These are phyloP conservation scores for Larimichthys crocea DNA, from an alignment of 2,113 vertebrate genomes.

Conservation along the genomic window DNA sequence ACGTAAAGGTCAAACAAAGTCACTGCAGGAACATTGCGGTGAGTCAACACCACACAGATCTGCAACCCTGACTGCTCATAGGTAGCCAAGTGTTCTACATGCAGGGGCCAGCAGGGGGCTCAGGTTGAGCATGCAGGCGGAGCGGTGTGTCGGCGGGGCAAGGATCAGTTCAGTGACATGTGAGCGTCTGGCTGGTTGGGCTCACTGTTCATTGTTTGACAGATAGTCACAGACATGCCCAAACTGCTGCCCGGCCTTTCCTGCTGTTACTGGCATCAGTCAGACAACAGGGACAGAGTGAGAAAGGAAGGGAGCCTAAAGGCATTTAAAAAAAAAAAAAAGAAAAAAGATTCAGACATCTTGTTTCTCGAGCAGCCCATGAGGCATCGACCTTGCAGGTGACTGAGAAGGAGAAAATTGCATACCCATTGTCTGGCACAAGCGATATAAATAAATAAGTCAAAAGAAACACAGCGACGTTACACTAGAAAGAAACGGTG, in stretches of 20 bases:
- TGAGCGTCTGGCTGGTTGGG: conserved; percentile 52
- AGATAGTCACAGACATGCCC: conserved; percentile 59
- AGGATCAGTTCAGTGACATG: conserved; percentile 57
- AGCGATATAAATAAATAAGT: conserved; percentile 33
- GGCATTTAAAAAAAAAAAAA: conserved; percentile 53
- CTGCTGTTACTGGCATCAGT: conserved; percentile 54
- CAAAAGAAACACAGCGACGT: conserved; percentile 22
- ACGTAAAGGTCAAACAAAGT: conserved; percentile 49
- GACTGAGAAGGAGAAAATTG: conserved; percentile 61
- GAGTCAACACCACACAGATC: conserved; percentile 23
- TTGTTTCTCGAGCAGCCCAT: conserved; percentile 42
- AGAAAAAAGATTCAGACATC: conserved; percentile 36
- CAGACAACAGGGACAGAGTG: conserved; percentile 26
- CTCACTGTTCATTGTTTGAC: conserved; percentile 63
- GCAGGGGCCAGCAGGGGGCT: conserved; percentile 64
- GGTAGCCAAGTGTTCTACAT: conserved; percentile 31
- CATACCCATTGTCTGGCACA: conserved; percentile 43
- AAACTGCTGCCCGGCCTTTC: conserved; percentile 47
- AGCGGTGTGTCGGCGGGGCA: conserved; percentile 12
- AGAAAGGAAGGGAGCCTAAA: conserved; percentile 24
- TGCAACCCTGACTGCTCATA: conserved; percentile 4
- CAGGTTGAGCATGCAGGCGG: conserved; percentile 43
- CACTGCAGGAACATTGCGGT: conserved; percentile 12
- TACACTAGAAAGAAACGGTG: conserved; percentile 27
- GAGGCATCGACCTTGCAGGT: conserved; percentile 50